Conservation (phyloP, 2,797 vertebrate species). For the Coregonus suidteri region DNA sequence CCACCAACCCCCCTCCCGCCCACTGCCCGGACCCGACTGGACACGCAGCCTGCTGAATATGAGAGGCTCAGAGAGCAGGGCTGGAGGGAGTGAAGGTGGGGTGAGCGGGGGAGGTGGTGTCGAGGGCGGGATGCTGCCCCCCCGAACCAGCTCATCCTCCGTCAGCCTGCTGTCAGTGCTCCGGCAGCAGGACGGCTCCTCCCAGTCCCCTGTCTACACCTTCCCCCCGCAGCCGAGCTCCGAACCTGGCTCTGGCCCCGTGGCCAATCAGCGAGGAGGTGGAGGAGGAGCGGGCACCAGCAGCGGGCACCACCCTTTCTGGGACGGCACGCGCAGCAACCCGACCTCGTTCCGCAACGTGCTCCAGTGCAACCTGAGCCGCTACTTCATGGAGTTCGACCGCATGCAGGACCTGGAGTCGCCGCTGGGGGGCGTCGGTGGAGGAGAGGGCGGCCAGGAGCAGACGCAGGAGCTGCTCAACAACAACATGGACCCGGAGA, state of each 20-base stretch:
- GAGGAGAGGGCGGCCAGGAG: conserved; percentile 75
- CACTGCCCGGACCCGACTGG: conserved; percentile 84
- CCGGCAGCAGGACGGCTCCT: conserved; percentile 90
- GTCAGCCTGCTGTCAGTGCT: conserved; percentile 92
- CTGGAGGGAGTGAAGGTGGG: conserved; percentile 60
- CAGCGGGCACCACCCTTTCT: conserved; percentile 79
- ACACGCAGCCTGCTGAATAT: conserved; percentile 88
- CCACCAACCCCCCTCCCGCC: conserved; percentile 13
- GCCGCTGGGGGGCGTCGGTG: conserved; percentile 70
- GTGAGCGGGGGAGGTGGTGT: conserved; percentile 42
- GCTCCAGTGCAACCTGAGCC: conserved; percentile 95
- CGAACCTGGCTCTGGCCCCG: conserved; percentile 67
- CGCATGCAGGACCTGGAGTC: conserved; percentile 94
- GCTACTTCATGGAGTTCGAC: conserved; percentile 97
- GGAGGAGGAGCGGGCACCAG: conserved; percentile 78
- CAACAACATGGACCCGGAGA: conserved; percentile 92
- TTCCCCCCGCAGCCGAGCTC: conserved; percentile 77
- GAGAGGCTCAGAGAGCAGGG: conserved; percentile 76
- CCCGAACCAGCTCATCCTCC: conserved; percentile 93
- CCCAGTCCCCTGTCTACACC: conserved; percentile 93
- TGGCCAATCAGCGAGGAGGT: conserved; percentile 6
- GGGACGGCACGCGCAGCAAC: conserved; percentile 79
- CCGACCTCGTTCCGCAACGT: conserved; percentile 88
- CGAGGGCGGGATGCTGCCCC: conserved; percentile 85
- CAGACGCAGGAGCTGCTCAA: conserved; percentile 92